These are phyloP conservation scores for Holothuria glaberrima DNA, from an alignment of 35 echinoderm and acorn worm species.

Conservation along the genomic window DNA sequence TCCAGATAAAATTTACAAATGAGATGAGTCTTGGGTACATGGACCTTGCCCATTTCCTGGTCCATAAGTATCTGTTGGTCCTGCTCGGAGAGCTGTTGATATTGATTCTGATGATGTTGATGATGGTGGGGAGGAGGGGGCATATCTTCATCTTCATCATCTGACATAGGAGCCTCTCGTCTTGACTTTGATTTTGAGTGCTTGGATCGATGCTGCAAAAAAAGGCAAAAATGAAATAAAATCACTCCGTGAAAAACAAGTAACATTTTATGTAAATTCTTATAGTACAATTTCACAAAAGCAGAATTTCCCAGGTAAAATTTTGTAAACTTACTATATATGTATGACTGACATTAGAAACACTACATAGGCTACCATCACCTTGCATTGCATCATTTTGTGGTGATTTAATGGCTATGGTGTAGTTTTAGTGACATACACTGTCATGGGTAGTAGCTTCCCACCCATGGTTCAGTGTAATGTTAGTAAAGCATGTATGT, in stretches of 20 bases:
- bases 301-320: too few relatives aligned
- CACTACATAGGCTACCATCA: too few relatives aligned
- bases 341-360: too few relatives aligned
- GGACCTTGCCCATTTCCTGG: slow-evolving; percentile 48
- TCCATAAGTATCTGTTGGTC: slow-evolving; percentile 55
- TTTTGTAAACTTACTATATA: too few relatives aligned
- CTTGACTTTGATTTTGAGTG: slow-evolving; percentile 12
- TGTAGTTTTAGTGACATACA: too few relatives aligned
- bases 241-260: not conserved
- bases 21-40: slow-evolving; percentile 59
- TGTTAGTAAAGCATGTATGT: too few relatives aligned
- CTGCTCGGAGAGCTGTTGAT: slow-evolving; percentile 28
- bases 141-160: slow-evolving; percentile 32
- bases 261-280: too few relatives aligned
- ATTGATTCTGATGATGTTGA: not conserved
- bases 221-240: not conserved
- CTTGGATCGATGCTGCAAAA: slow-evolving; percentile 24
- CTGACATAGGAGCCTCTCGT: not conserved
- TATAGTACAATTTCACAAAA: too few relatives aligned
- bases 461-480: too few relatives aligned
- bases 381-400: too few relatives aligned
- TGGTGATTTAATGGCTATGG: too few relatives aligned
- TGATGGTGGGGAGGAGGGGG: not conserved
- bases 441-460: too few relatives aligned
- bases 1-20: slow-evolving; percentile 91